phyloP scores from a whole-genome alignment of 2,113 vertebrate genomes.

The Serranochromis macrocephalus region DNA sequence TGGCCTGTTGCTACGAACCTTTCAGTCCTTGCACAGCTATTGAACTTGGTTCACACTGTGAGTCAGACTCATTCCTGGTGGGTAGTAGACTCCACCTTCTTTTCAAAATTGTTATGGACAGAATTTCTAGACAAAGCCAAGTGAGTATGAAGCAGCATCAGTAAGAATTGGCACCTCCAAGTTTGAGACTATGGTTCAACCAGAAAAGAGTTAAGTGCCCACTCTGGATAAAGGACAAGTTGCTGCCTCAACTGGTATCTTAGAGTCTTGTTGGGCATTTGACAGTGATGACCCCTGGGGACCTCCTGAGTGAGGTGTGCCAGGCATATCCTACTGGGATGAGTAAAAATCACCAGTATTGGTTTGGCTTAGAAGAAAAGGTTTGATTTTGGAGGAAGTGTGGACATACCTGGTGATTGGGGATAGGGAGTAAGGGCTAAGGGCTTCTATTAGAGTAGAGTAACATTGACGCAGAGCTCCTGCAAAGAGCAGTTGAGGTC shows the following conservation, averaged over 20 bases:
- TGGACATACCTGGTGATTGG: not conserved
- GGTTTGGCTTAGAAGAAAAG: not conserved
- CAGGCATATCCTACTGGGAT: not conserved
- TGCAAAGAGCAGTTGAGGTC: not conserved
- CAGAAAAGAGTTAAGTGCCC: not conserved
- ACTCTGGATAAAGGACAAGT: not conserved
- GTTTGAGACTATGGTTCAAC: not conserved
- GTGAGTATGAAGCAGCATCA: not conserved
- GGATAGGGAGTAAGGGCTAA: not conserved
- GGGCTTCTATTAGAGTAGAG: not conserved
- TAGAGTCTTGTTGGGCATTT: not conserved
- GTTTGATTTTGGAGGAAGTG: not conserved
- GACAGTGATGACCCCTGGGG: rapidly evolving
- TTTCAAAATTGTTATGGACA: not conserved
- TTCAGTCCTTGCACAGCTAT: not conserved
- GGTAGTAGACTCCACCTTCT: not conserved
- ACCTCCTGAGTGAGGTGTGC: not conserved
- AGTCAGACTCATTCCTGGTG: not conserved
- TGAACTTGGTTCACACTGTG: not conserved
- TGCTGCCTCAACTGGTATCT: not conserved
- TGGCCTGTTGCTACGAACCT: not conserved
- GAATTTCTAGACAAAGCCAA: not conserved
- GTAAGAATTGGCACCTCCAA: not conserved
- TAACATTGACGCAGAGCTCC: rapidly evolving
- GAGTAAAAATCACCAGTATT: not conserved